A percentile compares a stretch with the other conserved stretches of the same genome.
Evolutionary conservation across 2,888 invertebrate genomes (phyloP).

Genomic region (Syrista parreyssii): DNA sequence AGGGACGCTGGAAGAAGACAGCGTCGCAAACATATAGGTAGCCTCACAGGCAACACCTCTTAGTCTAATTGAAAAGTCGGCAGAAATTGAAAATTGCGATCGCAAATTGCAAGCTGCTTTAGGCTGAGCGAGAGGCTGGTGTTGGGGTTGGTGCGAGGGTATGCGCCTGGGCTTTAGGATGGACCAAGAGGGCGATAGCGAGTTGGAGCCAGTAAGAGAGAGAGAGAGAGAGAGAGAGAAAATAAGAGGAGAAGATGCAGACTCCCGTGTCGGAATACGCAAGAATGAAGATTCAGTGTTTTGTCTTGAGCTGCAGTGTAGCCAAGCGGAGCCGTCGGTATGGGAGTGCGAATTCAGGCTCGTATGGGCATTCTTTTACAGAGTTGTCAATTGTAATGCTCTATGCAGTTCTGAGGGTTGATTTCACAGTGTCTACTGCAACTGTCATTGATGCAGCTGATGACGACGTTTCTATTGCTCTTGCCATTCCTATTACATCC

Average conservation of each 20-base stretch:
- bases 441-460: background rate
- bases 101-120: conserved; percentile 66
- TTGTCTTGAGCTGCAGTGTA: conserved; percentile 52
- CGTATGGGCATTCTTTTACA: conserved; percentile 60
- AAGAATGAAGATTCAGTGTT: conserved; percentile 64
- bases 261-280: conserved; percentile 52
- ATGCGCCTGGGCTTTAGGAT: conserved; percentile 19
- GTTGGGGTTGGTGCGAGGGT: conserved; percentile 16
- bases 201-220: conserved; percentile 20
- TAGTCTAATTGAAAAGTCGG: conserved; percentile 67
- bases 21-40: background rate
- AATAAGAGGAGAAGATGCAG: conserved; percentile 34
- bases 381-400: conserved; percentile 63
- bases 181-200: conserved; percentile 17
- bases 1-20: background rate
- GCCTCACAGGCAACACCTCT: conserved; percentile 58
- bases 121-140: conserved; percentile 44
- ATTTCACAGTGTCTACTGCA: conserved; percentile 41
- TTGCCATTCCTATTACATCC: background rate
- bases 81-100: conserved; percentile 67
- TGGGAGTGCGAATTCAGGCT: conserved; percentile 25
- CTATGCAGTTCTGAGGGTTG: conserved; percentile 57
- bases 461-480: background rate
- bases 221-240: conserved; percentile 32
- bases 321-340: conserved; percentile 30